Percentiles rank a stretch among this genome's conserved stretches.
These are phyloP conservation scores for Syrista parreyssii DNA, from an alignment of 2,888 invertebrate genomes.

Conservation along the genomic window DNA sequence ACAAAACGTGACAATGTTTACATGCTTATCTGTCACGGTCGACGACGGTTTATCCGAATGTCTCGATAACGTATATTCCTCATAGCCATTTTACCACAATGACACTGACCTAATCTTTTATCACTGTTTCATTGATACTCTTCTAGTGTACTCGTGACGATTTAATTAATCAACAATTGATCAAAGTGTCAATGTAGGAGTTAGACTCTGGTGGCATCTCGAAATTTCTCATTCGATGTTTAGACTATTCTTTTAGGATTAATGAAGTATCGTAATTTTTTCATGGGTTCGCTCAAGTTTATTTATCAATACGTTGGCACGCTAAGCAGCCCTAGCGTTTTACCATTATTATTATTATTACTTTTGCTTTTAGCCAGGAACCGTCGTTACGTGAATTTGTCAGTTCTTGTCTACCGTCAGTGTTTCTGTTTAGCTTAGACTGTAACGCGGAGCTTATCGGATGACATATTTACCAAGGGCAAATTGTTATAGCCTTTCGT, in stretches of 20 bases:
- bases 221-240: too few species aligned
- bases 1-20: not conserved
- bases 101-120: not conserved
- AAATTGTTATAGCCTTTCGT: not conserved
- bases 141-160: not conserved
- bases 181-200: too few species aligned
- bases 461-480: not conserved
- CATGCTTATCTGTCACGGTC: conserved; percentile 1
- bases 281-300: not conserved
- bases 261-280: too few species aligned
- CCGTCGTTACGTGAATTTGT: not conserved
- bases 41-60: not conserved
- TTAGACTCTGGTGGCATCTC: too few species aligned
- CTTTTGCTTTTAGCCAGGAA: not conserved
- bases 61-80: not conserved
- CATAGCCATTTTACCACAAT: not conserved
- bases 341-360: not conserved
- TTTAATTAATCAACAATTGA: not conserved
- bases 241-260: too few species aligned
- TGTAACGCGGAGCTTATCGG: not conserved
- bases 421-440: not conserved
- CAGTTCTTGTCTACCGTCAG: not conserved
- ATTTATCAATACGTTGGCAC: not conserved
- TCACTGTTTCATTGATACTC: not conserved
- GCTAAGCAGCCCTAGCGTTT: too few species aligned